Base-by-base conservation (phyloP, 2,113 vertebrate species). In the Oceanodroma tethys region DNA sequence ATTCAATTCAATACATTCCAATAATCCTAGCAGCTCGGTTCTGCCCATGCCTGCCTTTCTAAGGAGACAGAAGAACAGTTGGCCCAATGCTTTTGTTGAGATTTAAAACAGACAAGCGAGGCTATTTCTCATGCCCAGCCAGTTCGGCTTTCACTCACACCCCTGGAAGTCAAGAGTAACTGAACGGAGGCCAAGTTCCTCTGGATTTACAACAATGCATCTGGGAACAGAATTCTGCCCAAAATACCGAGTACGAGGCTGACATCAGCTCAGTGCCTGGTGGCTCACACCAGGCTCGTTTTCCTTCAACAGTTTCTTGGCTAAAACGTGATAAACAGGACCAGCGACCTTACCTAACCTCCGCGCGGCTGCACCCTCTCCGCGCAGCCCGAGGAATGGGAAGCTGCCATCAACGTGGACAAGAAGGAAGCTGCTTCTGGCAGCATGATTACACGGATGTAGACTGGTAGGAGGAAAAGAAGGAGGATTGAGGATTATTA, bases 301-400 rank as follows among this genome's bases (percentile, higher is more conserved):
- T 56, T 65, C 58, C 79, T 59, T 52, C 55, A 11, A 4, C 56
- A 1, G 14, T 76, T 88, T 26, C n/a, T 52, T 56, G 84, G 56
- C 71, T 82, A 14, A n/a, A 50, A 18, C 0, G 10, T 2, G 17
- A 73, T 8, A 18, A 81, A 73, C 17, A 6, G 62, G 17, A 11
- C 2, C 36, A 2, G 55, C 1, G 56, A 53, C 63, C 82, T 81
- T 7, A 0, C 52, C 88, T 56, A 6, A 29, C 81, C 65, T 52
- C 53, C 0, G 3, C 10, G 48, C 0, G 27, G 70, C 71, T 40
- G 59, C n/a, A 10, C 52, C 60, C 60, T 34, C 19, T 0, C 38
- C 14, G 0, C 0, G 0, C 3, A 2, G 30, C 56, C 56, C 22
- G 1, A 7, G 32, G 53, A 75, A 32, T 0, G 19, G 79, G 88